Conservation (phyloP, 2,888 invertebrate genomes). For the Protula sp. region DNA sequence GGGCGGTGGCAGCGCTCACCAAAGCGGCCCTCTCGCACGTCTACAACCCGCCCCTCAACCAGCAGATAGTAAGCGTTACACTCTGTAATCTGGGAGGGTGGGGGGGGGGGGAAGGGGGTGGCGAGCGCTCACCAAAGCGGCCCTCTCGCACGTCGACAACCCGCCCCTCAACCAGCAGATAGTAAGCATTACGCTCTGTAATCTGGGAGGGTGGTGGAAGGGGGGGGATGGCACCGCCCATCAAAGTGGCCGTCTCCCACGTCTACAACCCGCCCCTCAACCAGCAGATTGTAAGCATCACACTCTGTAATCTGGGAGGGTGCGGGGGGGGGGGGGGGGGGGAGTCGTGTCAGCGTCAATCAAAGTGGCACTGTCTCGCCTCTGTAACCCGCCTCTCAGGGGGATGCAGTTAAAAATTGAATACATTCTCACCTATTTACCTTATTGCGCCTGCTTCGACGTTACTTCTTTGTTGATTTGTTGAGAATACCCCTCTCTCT, state of each 20-base stretch:
- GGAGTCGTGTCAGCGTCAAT: too few species aligned
- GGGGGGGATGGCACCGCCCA: conserved; percentile 89
- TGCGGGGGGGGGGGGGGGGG: too few species aligned
- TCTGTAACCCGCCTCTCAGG: too few species aligned
- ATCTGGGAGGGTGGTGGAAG: conserved; percentile 90
- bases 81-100: too few species aligned
- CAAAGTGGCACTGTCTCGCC: too few species aligned
- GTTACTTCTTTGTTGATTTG: too few species aligned
- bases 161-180: conserved; percentile 79
- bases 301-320: too few species aligned
- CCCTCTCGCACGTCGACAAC: conserved; percentile 78
- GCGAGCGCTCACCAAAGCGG: conserved; percentile 91
- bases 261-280: conserved; percentile 77
- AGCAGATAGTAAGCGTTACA: conserved; percentile 75
- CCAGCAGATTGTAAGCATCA: conserved; percentile 76
- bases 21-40: conserved; percentile 84
- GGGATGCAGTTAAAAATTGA: too few species aligned
- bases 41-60: conserved; percentile 74
- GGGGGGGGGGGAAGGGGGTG: conserved; percentile 82
- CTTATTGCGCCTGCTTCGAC: too few species aligned
- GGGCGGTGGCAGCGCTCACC: conserved; percentile 89
- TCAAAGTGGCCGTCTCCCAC: conserved; percentile 82
- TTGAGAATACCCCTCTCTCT: too few species aligned
- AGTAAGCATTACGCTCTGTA: too few species aligned
- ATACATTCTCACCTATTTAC: too few species aligned